Percentiles rank a stretch among this genome's conserved stretches.
These are phyloP conservation scores for Prionace glauca DNA, from an alignment of 2,797 vertebrate genomes.

Conservation along the genomic window DNA sequence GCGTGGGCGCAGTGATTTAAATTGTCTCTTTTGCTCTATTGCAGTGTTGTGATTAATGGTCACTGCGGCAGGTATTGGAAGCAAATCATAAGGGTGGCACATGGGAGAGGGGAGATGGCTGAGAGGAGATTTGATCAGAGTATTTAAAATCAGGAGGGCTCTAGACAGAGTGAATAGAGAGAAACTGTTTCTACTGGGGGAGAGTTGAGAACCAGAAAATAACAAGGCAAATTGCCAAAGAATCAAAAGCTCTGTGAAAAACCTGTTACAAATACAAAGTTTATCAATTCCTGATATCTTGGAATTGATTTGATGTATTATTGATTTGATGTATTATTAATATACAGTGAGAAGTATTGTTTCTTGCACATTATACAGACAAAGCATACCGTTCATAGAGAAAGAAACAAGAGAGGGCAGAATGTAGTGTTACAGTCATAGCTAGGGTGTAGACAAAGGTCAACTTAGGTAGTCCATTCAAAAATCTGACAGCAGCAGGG, in stretches of 20 bases:
- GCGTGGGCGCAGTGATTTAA: neutral
- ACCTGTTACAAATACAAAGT: neutral
- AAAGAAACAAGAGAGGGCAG: too few species aligned
- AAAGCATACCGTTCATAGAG: too few species aligned
- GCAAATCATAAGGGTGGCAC: neutral
- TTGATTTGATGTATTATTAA: too few species aligned
- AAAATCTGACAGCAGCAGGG: too few species aligned
- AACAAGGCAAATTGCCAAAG: neutral
- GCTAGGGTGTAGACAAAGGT: too few species aligned
- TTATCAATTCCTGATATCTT: neutral
- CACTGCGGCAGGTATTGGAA: neutral
- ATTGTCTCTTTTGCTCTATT: neutral
- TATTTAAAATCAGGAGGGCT: neutral
- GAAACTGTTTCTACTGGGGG: too few species aligned
- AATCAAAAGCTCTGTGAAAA: neutral
- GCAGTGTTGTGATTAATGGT: neutral
- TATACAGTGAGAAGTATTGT: too few species aligned
- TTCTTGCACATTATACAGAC: too few species aligned
- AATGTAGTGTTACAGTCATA: too few species aligned
- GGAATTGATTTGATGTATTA: neutral
- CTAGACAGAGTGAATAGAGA: neutral
- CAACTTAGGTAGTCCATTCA: too few species aligned
- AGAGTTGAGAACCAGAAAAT: neutral
- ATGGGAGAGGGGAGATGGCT: neutral
- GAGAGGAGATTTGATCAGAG: neutral